Evolutionary conservation across 2,797 vertebrate genomes (phyloP), one percentile per base, ranked within the genome.

Genomic region (Fratercula arctica): DNA sequence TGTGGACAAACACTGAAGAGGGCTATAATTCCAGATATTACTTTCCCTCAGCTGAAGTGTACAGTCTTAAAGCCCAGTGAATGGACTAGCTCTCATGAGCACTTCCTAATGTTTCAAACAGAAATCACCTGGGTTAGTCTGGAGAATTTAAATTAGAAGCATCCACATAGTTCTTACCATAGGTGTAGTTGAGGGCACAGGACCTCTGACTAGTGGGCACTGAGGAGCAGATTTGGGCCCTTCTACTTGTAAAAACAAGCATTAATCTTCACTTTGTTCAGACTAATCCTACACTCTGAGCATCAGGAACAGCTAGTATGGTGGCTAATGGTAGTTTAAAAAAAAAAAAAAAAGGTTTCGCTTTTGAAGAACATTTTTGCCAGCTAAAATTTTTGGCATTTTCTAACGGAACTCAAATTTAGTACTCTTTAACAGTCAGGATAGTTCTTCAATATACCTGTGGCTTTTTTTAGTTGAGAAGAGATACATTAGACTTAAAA

Each of bases 251-350:
- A 91, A 80, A 61, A 90, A 64, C 6, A 80, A 94, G 25, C 11
- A 80, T 85, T 93, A 92, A 88, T 85, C 54, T 91, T 86, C 46
- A 72, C 48, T 89, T 61, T 90, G 46, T 73, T 85, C 54, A 73
- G 19, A 6, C n/a, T 95, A 89, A 93, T 87, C 43, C 41, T 43
- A 41, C 66, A 82, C 48, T 76, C 63, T 79, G 50, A 93, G 67
- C 24, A 78, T 46, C 39, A 86, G 39, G 17, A 73, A 5, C 26
- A 82, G 31, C 23, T 72, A 82, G 4, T 72, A 57, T 35, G 10
- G 50, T 8, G 75, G 39, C 16, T 50, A 68, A 85, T 37, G 12
- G 2, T 41, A 76, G 16, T 9, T 51, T 39, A 9, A 4, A 51
- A 56, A 73, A 37, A n/a, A 75, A 50, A n/a, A n/a, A 78, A 46